Evolutionary conservation across 35 echinoderm and acorn worm species (phyloP), one percentile per base, ranked within the genome.

Genomic region (Apostichopus japonicus): DNA sequence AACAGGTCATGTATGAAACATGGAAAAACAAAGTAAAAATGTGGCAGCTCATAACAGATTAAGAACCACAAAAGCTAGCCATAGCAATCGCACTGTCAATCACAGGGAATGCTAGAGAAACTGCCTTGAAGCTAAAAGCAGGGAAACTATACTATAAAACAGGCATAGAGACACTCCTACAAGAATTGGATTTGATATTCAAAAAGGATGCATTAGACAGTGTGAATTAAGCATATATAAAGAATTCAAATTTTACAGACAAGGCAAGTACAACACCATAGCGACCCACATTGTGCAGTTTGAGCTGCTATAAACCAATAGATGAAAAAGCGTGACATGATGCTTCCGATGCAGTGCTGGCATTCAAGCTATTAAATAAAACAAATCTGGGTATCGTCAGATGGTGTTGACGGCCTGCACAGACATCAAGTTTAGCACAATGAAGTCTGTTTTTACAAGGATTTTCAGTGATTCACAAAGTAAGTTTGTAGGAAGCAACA

Each of bases 311-410:
- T 79, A 77, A 4, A 61, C 57, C 57, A 61, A 61, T 10, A 61
- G 57, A 61, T 84, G 24, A 86, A 82, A 10, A 70, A 78, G 51
- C 27, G 51, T 7, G 84, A 84, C 8, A 93, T 93, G 92, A 57
- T 14, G 51, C 70, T 93, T 17, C 92, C 81, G 19, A 93, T 25
- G 80, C 65, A 4, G 92, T 93, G 7, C 80, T 93, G 25, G 92
- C 92, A 17, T 93, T 93, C 56, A 93, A 93, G 51, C 67, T 93
- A 7, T 75, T 86, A 56, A 65, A 77, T 54, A 57, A 59, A 0
- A 44, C 92, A 33, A 80, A 80, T 65, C 65, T 93, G n/a, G 27
- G 23, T 1, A 33, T 25, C 25, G 79, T 25, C 92, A 93, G 23
- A 33, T 93, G 54, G 91, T 58, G 10, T 33, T 92, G 55, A 92